Evolutionary conservation across 2,113 vertebrate genomes (phyloP), one percentile per base, ranked within the genome.

Genomic region (Arothron firmamentum): DNA sequence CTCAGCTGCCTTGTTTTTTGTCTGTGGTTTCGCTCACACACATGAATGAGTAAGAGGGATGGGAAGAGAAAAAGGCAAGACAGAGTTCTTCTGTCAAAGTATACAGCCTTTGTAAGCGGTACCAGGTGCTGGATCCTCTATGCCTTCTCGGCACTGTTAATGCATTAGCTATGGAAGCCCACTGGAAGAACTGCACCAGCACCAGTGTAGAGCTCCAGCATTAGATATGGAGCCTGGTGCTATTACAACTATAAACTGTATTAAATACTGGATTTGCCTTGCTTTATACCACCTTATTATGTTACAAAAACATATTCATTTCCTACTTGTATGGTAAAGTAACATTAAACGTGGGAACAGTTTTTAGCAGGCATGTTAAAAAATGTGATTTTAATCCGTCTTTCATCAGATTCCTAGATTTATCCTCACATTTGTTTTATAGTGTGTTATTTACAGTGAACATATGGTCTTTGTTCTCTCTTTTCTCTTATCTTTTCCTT

Each of bases 101-200:
- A 55, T 62, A 42, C 52, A 74, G 61, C 59, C 60, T 65, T 79
- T 21, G 61, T 78, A 82, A 87, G 77, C 77, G 74, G 51, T 48
- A 78, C 75, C 88, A 88, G 88, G 72, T 88, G 89, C 77, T 69
- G 53, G 64, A 61, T 71, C 43, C 72, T 87, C 88, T 82, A 87
- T 83, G 83, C 79, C 81, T 84, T 56, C 61, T 66, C 74, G 72
- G 17, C 74, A 75, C 68, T 48, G 20, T 66, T 84, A 90, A 89
- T 89, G 81, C 73, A 90, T 90, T 90, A 59, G 69, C 73, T 61
- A 88, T 74, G 80, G 78, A 75, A 56, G 70, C 66, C 65, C 66
- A 63, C 20, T 71, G 74, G 70, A 66, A 75, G 60, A 70, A 66
- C 61, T 51, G 34, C 57, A 9, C 21, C 51, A 2, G 59, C 62